Evolutionary conservation across 1,140 invertebrate species (phyloP).

Genomic region (Epicauta chinensis): DNA sequence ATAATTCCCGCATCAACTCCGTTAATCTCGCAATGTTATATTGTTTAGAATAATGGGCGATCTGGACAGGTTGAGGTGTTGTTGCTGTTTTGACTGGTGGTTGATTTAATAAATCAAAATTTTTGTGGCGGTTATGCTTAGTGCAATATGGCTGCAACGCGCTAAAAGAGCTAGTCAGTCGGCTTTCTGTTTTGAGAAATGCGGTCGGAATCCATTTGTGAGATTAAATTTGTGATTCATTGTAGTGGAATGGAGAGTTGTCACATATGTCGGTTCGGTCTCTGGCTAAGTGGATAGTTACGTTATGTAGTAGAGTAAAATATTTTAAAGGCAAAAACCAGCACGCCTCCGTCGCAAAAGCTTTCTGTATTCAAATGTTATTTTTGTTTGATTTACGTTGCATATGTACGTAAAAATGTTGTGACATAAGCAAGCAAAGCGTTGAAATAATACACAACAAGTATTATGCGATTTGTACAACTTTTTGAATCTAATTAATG

Average conservation of each 20-base stretch:
- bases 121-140: too few species aligned
- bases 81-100: too few species aligned
- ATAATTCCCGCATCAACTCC: not conserved
- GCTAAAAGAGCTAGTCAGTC: slow-evolving; percentile 3
- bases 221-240: slow-evolving; percentile 51
- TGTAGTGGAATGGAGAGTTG: slow-evolving; percentile 48
- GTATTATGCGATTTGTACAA: too few species aligned
- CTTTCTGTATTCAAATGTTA: slow-evolving; percentile 21
- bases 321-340: slow-evolving; percentile 40
- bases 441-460: too few species aligned
- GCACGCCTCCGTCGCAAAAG: too few species aligned
- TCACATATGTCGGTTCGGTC: slow-evolving; percentile 48
- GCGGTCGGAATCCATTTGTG: slow-evolving; percentile 46
- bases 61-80: too few species aligned
- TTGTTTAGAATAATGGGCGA: too few species aligned
- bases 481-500: too few species aligned
- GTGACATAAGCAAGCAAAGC: too few species aligned
- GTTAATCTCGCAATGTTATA: too few species aligned
- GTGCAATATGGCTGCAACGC: slow-evolving; percentile 5
- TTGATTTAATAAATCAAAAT: too few species aligned
- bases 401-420: too few species aligned
- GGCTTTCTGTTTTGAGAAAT: slow-evolving; percentile 23
- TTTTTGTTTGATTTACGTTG: slow-evolving; percentile 20
- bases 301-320: slow-evolving; percentile 37
- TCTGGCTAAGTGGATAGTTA: slow-evolving; percentile 43